A percentile compares a stretch with the other conserved stretches of the same genome.
Evolutionary conservation across 2,888 invertebrate species (phyloP).

Genomic region (Leptinotarsa juncta): DNA sequence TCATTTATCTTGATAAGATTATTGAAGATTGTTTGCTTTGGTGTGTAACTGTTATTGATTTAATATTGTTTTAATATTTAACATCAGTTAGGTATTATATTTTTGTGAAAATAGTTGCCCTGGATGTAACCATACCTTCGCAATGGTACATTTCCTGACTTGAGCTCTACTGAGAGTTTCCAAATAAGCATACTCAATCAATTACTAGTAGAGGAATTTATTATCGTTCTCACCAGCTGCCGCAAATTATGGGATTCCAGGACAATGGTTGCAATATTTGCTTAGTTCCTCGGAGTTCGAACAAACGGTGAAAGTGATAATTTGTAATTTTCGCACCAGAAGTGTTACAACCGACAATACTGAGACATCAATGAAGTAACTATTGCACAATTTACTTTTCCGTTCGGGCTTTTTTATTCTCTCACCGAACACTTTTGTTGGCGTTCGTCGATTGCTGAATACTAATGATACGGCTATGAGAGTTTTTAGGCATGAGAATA

Average conservation of each 20-base stretch:
- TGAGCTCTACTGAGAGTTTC: neutral
- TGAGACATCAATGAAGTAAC: slow-evolving; percentile 59
- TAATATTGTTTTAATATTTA: too few species aligned
- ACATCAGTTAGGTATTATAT: too few species aligned
- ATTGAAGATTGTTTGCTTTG: too few species aligned
- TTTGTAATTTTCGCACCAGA: slow-evolving; percentile 48
- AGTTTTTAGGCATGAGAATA: slow-evolving; percentile 36
- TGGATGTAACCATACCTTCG: too few species aligned
- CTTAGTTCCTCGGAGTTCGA: neutral
- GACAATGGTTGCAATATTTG: slow-evolving; percentile 16
- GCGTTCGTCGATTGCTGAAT: slow-evolving; percentile 30
- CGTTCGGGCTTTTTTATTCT: slow-evolving; percentile 38
- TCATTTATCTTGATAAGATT: too few species aligned
- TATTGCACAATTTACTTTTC: slow-evolving; percentile 57
- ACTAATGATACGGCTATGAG: slow-evolving; percentile 30
- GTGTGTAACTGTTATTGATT: too few species aligned
- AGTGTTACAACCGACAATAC: slow-evolving; percentile 58
- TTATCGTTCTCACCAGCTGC: neutral
- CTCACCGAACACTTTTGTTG: slow-evolving; percentile 39
- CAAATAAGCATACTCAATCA: neutral
- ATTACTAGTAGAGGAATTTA: neutral
- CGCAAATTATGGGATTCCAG: slow-evolving; percentile 9
- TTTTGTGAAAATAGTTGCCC: too few species aligned
- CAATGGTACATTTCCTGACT: too few species aligned
- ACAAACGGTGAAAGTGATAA: slow-evolving; percentile 42